Base-by-base conservation (phyloP, 2,113 vertebrate genomes). In the Alexandromys fortis region DNA sequence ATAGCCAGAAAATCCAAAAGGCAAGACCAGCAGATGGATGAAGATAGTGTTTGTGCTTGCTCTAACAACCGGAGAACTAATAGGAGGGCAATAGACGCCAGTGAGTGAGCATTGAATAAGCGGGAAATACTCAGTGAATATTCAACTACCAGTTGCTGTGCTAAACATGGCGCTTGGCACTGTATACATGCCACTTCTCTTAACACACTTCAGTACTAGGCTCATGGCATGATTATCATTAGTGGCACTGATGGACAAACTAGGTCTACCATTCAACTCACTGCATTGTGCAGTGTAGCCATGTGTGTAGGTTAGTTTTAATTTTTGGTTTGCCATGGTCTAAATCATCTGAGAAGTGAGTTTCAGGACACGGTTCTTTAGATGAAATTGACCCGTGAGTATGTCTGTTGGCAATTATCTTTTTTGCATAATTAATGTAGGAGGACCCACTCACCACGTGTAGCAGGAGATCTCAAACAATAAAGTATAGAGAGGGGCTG, bases 131-230 rank as follows among this genome's bases (percentile, higher is more conserved):
- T 11, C 49, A 12, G 13, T 8, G 0, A 33, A 58, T 10, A 47
- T 35, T 19, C 45, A 12, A 49, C 49, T 26, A 47, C 76, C 19
- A 35, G 10, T 17, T 45, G 1, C 22, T 63, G 7, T 87, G 10
- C 13, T 24, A 76, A 38, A 14, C 5, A 38, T 7, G 2, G 0
- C 12, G 0, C 0, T 45, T 24, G 77, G 35, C 28, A 35, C 1
- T 75, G 55, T 63, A 45, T 9, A 16, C 8, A 0, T 52, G 17
- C 7, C 61, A 38, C 47, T 86, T 68, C 28, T 22, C n/a, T 42
- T 14, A 77, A 7, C 10, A 0, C 16, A 28, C 33, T 55, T 55
- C 24, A n/a, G 0, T 42, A 55, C 47, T 87, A 58, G 72, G 38
- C 61, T 0, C 3, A 11, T 87, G 7, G 17, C 22, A 42, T 38